Base-by-base conservation (phyloP, 1,140 invertebrate genomes). In the Colletes latitarsis region DNA sequence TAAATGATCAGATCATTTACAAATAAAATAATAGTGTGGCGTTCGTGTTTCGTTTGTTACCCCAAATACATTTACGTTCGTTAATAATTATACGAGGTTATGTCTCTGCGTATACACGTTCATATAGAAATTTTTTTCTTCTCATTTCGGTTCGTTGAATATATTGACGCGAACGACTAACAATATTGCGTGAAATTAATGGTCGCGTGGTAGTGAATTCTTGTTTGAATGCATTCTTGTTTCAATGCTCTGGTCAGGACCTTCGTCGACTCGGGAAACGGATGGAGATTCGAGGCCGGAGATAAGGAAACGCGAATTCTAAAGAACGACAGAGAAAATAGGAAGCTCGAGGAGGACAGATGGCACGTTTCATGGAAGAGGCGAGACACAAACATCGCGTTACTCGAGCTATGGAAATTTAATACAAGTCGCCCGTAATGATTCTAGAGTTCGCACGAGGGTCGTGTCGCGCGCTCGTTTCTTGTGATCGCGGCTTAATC, bases 401-500 rank as follows among this genome's bases (percentile, higher is more conserved):
- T 62, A 41, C 12, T 70, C 6, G 14, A 21, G 52, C 17, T 41
- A 64, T 53, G 69, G 58, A 66, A 73, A 79, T 72, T 72, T 53
- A 46, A 72, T 78, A n/a, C 68, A 19, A 64, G 69, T 55, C 9
- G 8, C 1, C 14, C 17, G 30, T 39, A 52, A 55, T 19, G 52
- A 63, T 55, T 41, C 49, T 30, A 39, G n/a, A n/a, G 76, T 77
- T 62, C n/a, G 15, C 30, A 14, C 57, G 63, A 68, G 12, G 43
- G 17, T 46, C 46, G 55, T 62, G 30, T 30, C 30, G 30, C 30
- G 0, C 3, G 60, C 57, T 39, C 14, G 17, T 49, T 70, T 46
- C 67, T 77, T 60, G 67, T 46, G 60, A 70, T 70, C 75, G 19
- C 68, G 57, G 30, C 53, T 71, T 71, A 71, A 77, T 70, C 66